Base-by-base conservation (phyloP, 2,888 invertebrate species). In the Chymomyza fuscimana region DNA sequence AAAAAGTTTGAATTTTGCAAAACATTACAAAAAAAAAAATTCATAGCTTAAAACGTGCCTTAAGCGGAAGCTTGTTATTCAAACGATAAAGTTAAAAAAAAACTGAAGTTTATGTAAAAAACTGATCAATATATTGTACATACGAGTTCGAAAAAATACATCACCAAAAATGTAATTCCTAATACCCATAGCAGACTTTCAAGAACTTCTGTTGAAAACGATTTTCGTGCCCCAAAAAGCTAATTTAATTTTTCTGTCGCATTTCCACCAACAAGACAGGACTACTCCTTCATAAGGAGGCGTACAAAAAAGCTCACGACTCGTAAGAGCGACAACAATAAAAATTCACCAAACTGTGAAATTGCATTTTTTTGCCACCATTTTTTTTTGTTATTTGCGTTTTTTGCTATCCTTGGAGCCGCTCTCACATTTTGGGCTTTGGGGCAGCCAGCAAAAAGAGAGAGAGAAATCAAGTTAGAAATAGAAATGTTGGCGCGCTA, bases 311-410 rank as follows among this genome's bases (percentile, higher is more conserved):
- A 7, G 63, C 62, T 67, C 65, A 54, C 74, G 81, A 81, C 84
- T 83, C 79, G 85, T 32, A 85, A 87, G 86, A 86, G 82, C 40
- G 40, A 82, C 84, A 86, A 85, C 87, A 88, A 86, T 88, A 82
- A 86, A 88, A 86, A 87, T 80, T 86, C 86, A 88, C 80, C 86
- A 87, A 88, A 86, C 86, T 88, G 86, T 86, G 87, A 86, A 86
- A 86, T 86, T 86, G 86, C 86, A 87, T 88, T 86, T 88, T 88
- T 87, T 80, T 51, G 5, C 72, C 67, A 46, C 68, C 71, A 71
- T 63, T 65, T 59, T 65, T 59, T 58, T 40, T 51, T 46, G 64
- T 63, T 59, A 29, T 29, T n/a, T 16, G 16, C 5, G 52, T 69
- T 29, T 65, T 66, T 65, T 65, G 65, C 58, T 29, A 22, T 63